Evolutionary conservation across 23 tunicate genomes (phyloP), one percentile per base, ranked within the genome.

Genomic region (Trididemnum clinides): DNA sequence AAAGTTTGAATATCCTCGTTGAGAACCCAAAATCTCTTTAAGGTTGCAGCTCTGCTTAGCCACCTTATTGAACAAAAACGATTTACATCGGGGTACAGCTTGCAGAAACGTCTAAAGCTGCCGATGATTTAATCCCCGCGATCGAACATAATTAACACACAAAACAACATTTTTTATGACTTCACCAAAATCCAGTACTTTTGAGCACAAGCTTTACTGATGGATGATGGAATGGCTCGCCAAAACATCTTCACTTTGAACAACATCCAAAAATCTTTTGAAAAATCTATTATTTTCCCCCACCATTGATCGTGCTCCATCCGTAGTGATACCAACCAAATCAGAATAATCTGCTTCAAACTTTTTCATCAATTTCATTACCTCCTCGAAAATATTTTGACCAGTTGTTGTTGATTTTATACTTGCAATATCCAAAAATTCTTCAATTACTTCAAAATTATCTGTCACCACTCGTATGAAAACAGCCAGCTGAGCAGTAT

Each of bases 21-120:
- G 33, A 77, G 28, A 44, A 39, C 33, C 82, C 70, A 77, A 27
- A 39, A 77, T 49, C 82, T 77, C 78, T 71, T 28, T 33, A 71
- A 71, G 28, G 39, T 71, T 25, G 64, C 82, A 22, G 70, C 82
- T 44, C 82, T 77, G 71, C 37, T 79, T 29, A 79, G 70, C 71
- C 84, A 79, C 19, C 84, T 33, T 5, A 75, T 57, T 2, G 81
- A 57, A 75, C 58, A 79, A 34, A 50, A 79, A 57, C 22, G 54
- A 19, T 25, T 57, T 28, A 79, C 71, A 51, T 57, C 84, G 15
- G 71, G 71, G 71, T 79, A 79, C 6, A 3, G 15, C 84, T 50
- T 79, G 31, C 71, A 79, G 37, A 39, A 77, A 77, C 29, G 39
- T 2, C 33, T 50, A 25, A 63, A 63, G n/a, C 71, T 63, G 71